Base-by-base conservation (phyloP, 2,113 vertebrate species). In the Solea solea region DNA sequence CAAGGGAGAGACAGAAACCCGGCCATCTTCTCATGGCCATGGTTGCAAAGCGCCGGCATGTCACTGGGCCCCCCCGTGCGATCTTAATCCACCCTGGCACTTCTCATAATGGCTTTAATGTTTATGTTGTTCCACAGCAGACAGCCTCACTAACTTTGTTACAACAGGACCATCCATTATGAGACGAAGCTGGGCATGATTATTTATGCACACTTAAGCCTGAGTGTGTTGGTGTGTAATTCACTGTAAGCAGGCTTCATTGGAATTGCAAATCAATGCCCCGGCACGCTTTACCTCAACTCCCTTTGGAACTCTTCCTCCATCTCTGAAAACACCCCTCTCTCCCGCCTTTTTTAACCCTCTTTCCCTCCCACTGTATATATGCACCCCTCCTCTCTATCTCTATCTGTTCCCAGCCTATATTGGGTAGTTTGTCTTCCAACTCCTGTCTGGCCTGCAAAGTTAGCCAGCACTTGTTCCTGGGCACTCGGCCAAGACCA, bases 261-360 rank as follows among this genome's bases (percentile, higher is more conserved):
- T 93, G 85, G 89, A 93, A 93, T 94, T 91, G 89, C 91, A 94
- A 94, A 94, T 93, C 86, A 79, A 84, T 88, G 78, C 60, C 69
- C 59, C 69, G 25, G 70, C 67, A 74, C 11, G 66, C 61, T 84
- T 84, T 84, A 76, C 84, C 69, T 86, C 84, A 65, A 69, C 73
- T 86, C 86, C 60, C 78, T 76, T 74, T 74, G 77, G 71, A 81
- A 57, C 63, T 40, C 77, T 80, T 52, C 64, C 67, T 85, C 76
- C 58, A 41, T 78, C 53, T 69, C 68, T 74, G 40, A 71, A 78
- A 69, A 61, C 69, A 42, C 51, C 66, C 64, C 42, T 40, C 64
- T 77, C 42, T 13, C 45, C 45, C 45, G 11, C 69, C 73, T 44
- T 11, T 11, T 27, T 21, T 13, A 3, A 28, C 52, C 45, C 48